Base-by-base conservation (phyloP, 2,797 vertebrate genomes). In the Rachycentron canadum region DNA sequence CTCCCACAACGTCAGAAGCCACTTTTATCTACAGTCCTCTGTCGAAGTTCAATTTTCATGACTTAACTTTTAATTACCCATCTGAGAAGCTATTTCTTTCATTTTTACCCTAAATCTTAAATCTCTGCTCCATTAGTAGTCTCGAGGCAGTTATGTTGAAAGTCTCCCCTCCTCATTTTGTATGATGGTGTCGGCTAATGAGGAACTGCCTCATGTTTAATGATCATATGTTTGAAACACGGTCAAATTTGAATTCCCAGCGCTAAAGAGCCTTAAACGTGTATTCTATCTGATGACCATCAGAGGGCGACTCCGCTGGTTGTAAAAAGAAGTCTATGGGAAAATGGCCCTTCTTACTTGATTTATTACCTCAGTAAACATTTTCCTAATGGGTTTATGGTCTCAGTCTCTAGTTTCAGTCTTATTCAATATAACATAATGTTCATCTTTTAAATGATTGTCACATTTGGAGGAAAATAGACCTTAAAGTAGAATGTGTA, bases 21-120 rank as follows among this genome's bases (percentile, higher is more conserved):
- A 26, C 71, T 74, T 81, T 73, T 58, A 71, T 74, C 65, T 60
- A 25, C 57, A 26, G 47, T 21, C 23, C 30, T 53, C 38, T 43
- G 11, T 26, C 8, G 10, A 21, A 26, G 25, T 63, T 78, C 55
- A 84, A 36, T 56, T 32, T 0, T 49, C 63, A 25, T 10, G 5
- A 9, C 26, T 59, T 30, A 73, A 75, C 52, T 28, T 65, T 36
- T 69, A 65, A 78, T 87, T 69, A 56, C 41, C 43, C 34, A 19
- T 36, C 32, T 23, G 25, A 75, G 70, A 52, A 25, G 25, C 8
- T 38, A 2, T 21, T 45, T 4, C 52, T 75, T 49, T 72, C 21
- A 47, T 65, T 47, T 45, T 12, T 10, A 3, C 5, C 25, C n/a
- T 60, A 41, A 41, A 16, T 49, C 25, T 21, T 26, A n/a, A 50